Evolutionary conservation across 2,113 vertebrate species (phyloP).

Genomic region (Leptocoma aspasia): DNA sequence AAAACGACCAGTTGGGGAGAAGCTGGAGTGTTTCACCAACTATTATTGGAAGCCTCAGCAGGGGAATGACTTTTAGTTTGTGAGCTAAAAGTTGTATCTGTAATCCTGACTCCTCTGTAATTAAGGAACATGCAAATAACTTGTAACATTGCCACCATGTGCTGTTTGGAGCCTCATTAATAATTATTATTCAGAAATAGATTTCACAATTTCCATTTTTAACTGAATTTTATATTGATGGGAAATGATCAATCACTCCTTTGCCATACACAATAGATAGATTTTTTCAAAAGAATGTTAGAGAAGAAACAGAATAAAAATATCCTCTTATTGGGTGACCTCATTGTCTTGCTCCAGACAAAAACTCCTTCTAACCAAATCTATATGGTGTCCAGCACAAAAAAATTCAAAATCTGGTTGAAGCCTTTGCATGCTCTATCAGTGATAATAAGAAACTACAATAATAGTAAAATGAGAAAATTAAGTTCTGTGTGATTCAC

Average conservation of each 20-base stretch:
- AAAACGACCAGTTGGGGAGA: neutral
- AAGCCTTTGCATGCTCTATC: neutral
- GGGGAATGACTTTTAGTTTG: neutral
- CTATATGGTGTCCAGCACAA: neutral
- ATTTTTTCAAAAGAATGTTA: neutral
- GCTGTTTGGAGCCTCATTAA: neutral
- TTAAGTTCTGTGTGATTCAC: neutral
- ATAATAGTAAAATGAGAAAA: neutral
- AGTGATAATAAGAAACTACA: neutral
- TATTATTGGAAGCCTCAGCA: neutral
- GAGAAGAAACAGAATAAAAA: neutral
- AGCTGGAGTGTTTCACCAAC: neutral
- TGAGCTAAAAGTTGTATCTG: neutral
- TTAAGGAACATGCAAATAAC: neutral
- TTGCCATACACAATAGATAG: fast-evolving
- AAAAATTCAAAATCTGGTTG: neutral
- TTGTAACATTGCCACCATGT: neutral
- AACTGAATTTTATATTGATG: neutral
- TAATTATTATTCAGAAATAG: neutral
- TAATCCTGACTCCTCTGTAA: neutral
- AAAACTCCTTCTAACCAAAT: neutral
- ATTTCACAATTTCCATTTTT: neutral
- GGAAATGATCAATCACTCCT: neutral
- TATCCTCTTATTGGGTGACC: neutral
- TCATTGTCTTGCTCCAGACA: neutral